A percentile compares a stretch with the other conserved stretches of the same genome.
Conservation (phyloP, 2,888 invertebrate genomes). For the Nephrotoma flavescens region DNA sequence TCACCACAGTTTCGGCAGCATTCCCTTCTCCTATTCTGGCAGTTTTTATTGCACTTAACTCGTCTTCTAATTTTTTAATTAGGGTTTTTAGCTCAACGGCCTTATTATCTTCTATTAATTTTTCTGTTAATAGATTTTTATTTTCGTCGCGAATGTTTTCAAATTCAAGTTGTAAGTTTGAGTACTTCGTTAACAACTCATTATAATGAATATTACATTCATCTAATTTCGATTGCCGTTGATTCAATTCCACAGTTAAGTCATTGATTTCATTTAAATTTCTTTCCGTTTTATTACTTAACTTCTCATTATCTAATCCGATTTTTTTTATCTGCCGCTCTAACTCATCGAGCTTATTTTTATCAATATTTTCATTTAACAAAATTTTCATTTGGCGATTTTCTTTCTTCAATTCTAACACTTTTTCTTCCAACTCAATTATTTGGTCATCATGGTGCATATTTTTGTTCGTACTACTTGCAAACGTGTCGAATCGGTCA, state of each 20-base stretch:
- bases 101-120: not conserved
- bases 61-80: not conserved
- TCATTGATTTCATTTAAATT: not conserved
- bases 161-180: not conserved
- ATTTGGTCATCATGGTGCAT: slow-evolving; percentile 15
- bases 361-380: not conserved
- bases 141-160: not conserved
- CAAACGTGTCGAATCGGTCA: slow-evolving; percentile 32
- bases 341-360: not conserved
- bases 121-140: not conserved
- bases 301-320: not conserved
- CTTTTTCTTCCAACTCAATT: slow-evolving; percentile 26
- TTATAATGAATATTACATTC: not conserved
- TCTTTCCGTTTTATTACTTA: not conserved
- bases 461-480: not conserved
- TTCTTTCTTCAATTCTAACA: slow-evolving; percentile 26
- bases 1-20: slow-evolving; percentile 12
- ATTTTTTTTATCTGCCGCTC: not conserved
- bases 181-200: not conserved
- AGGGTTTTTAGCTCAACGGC: not conserved
- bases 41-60: not conserved
- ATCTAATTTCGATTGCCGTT: not conserved
- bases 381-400: slow-evolving; percentile 18
- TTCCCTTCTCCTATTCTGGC: not conserved
- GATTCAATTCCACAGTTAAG: not conserved